A percentile compares a stretch with the other conserved stretches of the same genome.
Conservation (phyloP, 2,888 invertebrate species). For the Syritta pipiens region DNA sequence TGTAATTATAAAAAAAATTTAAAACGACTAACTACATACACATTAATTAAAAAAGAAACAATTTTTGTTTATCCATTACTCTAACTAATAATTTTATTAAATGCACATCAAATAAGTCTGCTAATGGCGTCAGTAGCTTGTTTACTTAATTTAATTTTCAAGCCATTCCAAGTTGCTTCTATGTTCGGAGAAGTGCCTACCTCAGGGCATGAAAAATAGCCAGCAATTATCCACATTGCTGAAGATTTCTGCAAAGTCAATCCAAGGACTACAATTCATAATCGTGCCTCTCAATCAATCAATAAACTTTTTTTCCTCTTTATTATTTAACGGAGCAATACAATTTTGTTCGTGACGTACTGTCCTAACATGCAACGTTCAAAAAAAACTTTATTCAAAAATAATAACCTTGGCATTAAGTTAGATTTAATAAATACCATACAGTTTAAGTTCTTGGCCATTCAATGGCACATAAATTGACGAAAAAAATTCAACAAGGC, state of each 20-base stretch:
- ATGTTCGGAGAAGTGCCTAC: neutral
- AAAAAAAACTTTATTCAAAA: neutral
- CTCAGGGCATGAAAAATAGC: slow-evolving; percentile 1
- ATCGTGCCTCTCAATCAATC: slow-evolving; percentile 13
- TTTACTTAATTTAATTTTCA: no score
- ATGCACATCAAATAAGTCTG: no score
- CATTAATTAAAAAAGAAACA: no score
- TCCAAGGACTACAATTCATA: slow-evolving; percentile 25
- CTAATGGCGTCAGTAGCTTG: no score
- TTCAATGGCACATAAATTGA: slow-evolving; percentile 21
- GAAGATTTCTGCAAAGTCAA: neutral
- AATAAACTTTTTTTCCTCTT: slow-evolving; percentile 7
- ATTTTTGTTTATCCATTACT: no score
- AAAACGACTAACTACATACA: no score
- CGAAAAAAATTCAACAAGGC: neutral
- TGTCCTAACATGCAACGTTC: neutral
- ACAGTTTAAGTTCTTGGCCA: slow-evolving; percentile 35
- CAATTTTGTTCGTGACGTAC: no score
- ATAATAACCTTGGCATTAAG: slow-evolving; percentile 9
- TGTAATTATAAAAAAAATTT: no score
- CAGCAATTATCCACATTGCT: neutral
- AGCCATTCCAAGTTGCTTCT: no score
- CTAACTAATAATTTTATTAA: no score
- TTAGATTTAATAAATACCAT: neutral
- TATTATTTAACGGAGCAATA: neutral